phyloP scores from a whole-genome alignment of 2,888 invertebrate genomes.

The Bimastos eiseni region DNA sequence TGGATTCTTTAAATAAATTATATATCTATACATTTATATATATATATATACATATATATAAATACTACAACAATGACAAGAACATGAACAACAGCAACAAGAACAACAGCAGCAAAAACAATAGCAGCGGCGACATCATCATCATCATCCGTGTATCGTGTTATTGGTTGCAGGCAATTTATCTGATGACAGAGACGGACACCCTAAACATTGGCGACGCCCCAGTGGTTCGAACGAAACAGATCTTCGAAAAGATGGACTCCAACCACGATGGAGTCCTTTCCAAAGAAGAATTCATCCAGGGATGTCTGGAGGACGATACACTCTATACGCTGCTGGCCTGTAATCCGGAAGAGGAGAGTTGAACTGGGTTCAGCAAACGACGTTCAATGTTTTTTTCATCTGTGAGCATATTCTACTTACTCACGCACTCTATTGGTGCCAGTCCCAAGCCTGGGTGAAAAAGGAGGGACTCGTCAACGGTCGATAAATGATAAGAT shows the following conservation, averaged over 20 bases:
- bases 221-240: slow-evolving; percentile 92
- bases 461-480: no score
- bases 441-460: no score
- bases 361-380: background rate
- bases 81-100: no score
- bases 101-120: no score
- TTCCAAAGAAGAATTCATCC: slow-evolving; percentile 93
- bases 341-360: slow-evolving; percentile 34
- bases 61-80: no score
- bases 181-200: slow-evolving; percentile 90
- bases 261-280: slow-evolving; percentile 95
- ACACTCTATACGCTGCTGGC: slow-evolving; percentile 68
- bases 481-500: no score
- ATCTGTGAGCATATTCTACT: background rate
- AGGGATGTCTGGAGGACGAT: slow-evolving; percentile 92
- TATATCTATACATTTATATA: no score
- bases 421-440: background rate
- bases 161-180: slow-evolving; percentile 79
- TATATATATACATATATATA: no score
- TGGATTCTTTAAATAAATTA: no score
- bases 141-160: no score
- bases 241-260: slow-evolving; percentile 97
- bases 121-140: no score
- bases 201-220: slow-evolving; percentile 82
- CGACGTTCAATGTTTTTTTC: background rate